A percentile compares a stretch with the other conserved stretches of the same genome.
Conservation (phyloP, 1,140 invertebrate species). For the Ceratosolen solmsi region DNA sequence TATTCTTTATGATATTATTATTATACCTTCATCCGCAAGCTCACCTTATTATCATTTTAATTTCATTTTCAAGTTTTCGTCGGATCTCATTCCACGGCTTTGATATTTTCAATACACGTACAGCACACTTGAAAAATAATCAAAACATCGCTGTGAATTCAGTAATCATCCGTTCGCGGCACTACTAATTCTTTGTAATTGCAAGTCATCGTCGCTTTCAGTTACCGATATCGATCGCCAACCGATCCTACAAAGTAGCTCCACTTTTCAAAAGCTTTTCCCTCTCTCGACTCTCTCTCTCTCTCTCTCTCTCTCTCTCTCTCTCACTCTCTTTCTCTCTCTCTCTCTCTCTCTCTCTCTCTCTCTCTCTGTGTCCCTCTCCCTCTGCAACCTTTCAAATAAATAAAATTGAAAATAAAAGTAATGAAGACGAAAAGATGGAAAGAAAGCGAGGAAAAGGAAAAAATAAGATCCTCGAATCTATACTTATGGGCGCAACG, state of each 20-base stretch:
- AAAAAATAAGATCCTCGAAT: not conserved
- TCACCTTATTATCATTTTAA: not conserved
- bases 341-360: not conserved
- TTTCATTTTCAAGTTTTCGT: not conserved
- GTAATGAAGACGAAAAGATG: too few species aligned
- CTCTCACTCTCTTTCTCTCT: too few species aligned
- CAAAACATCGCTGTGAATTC: not conserved
- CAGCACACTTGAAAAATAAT: not conserved
- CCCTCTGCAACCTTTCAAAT: too few species aligned
- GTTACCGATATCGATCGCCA: not conserved
- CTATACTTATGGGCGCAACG: slow-evolving; percentile 14
- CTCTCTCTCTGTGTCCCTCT: too few species aligned
- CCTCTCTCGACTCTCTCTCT: not conserved
- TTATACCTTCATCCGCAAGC: not conserved
- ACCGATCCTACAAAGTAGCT: not conserved
- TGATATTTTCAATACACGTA: not conserved
- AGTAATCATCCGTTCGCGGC: not conserved
- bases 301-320: too few species aligned
- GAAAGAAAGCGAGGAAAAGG: too few species aligned
- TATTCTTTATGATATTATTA: not conserved
- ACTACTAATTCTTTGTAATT: not conserved
- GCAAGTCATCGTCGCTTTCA: too few species aligned
- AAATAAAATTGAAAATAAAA: too few species aligned
- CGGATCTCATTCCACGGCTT: not conserved
- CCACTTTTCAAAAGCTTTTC: not conserved